Evolutionary conservation across 2,888 invertebrate genomes (phyloP).

Genomic region (Eupeodes latifasciatus): DNA sequence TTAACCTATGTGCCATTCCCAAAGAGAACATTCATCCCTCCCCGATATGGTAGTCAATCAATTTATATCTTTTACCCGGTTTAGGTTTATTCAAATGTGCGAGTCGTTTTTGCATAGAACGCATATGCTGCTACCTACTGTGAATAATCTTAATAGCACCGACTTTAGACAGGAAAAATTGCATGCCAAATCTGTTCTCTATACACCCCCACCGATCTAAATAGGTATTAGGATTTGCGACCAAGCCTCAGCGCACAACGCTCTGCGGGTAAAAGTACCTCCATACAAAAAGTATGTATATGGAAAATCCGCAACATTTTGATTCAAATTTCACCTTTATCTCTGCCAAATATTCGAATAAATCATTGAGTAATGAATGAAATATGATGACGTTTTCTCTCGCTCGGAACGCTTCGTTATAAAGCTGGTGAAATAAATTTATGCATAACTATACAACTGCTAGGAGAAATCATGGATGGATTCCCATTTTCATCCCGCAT

Average conservation of each 20-base stretch:
- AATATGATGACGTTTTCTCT: constrained; percentile 74
- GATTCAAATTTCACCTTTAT: constrained; percentile 76
- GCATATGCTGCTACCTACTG: constrained; percentile 53
- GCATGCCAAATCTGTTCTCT: constrained; percentile 38
- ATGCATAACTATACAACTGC: constrained; percentile 70
- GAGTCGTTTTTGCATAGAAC: constrained; percentile 63
- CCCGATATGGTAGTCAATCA: constrained; percentile 73
- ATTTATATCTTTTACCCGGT: constrained; percentile 69
- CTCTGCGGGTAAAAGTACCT: neutral
- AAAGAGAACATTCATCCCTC: constrained; percentile 54
- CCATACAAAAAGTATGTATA: constrained; percentile 1
- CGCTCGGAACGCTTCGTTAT: constrained; percentile 33
- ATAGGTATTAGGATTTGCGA: neutral
- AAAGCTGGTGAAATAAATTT: constrained; percentile 64
- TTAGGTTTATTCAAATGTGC: constrained; percentile 74
- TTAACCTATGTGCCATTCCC: neutral
- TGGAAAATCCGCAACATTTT: constrained; percentile 61
- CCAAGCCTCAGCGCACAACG: neutral
- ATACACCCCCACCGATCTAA: neutral
- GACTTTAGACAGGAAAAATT: constrained; percentile 44
- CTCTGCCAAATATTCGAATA: constrained; percentile 75
- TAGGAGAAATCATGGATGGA: constrained; percentile 71
- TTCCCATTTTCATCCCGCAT: constrained; percentile 11
- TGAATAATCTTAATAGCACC: constrained; percentile 47
- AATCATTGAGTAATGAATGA: constrained; percentile 76